Conservation (phyloP, 2,797 vertebrate species). For the Peromyscus nudipes region DNA sequence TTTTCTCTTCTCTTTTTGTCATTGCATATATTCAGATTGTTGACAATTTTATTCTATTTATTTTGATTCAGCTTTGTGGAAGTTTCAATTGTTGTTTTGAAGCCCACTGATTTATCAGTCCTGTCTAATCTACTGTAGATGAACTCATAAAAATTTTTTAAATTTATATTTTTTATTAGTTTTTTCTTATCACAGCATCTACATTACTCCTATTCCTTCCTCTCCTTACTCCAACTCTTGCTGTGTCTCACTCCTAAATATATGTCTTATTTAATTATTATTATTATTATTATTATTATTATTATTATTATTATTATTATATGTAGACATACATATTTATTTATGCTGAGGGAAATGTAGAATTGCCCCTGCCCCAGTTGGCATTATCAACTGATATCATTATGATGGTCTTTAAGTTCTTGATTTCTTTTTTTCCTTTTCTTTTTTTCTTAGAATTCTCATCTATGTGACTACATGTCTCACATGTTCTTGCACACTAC, state of each 20-base stretch:
- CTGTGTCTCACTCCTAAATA: background rate
- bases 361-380: background rate
- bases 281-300: too few relatives aligned
- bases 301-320: background rate
- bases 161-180: background rate
- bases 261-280: background rate
- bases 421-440: background rate
- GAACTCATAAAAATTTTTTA: background rate
- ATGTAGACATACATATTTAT: background rate
- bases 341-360: background rate
- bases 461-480: background rate
- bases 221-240: background rate
- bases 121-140: background rate
- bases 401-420: background rate
- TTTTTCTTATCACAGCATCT: background rate
- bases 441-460: background rate
- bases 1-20: background rate
- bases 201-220: background rate
- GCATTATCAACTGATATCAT: background rate
- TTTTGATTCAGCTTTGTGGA: background rate
- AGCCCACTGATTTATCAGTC: background rate
- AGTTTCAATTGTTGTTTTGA: background rate
- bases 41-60: background rate
- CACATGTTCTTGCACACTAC: background rate
- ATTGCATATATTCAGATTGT: background rate